Base-by-base conservation (phyloP, 2,888 invertebrate genomes). In the Sthenelais limicola region DNA sequence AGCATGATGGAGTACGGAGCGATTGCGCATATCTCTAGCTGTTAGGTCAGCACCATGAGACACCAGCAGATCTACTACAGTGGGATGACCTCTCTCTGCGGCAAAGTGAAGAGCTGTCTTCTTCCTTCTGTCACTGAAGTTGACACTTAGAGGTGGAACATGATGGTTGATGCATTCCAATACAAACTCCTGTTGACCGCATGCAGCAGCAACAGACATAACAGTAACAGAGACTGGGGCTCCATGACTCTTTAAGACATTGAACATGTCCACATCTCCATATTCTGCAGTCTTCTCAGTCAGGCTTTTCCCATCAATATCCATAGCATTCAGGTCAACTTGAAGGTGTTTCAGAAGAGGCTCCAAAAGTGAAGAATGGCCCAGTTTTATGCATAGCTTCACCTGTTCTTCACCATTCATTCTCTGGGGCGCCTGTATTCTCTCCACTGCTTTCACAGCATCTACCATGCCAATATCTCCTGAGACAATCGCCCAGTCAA, bases 21-120 rank as follows among this genome's bases (percentile, higher is more conserved):
- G 62, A 38, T 62, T 21, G 12, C 62, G 62, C 38, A 38, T 62
- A n/a, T 62, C 62, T 5, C 62, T 15, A 5, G 38, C 62, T 1
- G 43, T 21, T 9, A 62, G 9, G 21, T 62, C 62, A 3, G 38
- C 62, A 4, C 38, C 62, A 62, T 62, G n/a, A 24, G 35, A 43
- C n/a, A 62, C 38, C 38, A 62, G 24, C 18, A 62, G 38, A 38
- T 62, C 62, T 26, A 62, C 43, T 26, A 62, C 62, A 21, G 38
- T 24, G 43, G 62, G 62, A 24, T 62, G 62, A 21, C 62, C 62
- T n/a, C 62, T 35, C 26, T 62, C 62, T 2, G 62, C 43, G n/a
- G 62, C 62, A 38, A 62, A 62, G 26, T 62, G 62, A 9, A 62
- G 38, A 26, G 62, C 62, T 15, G 62, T 62, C 38, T 38, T 62